These are phyloP conservation scores for Sebastes goodei DNA, from an alignment of 2,797 vertebrate genomes.

Conservation along the genomic window DNA sequence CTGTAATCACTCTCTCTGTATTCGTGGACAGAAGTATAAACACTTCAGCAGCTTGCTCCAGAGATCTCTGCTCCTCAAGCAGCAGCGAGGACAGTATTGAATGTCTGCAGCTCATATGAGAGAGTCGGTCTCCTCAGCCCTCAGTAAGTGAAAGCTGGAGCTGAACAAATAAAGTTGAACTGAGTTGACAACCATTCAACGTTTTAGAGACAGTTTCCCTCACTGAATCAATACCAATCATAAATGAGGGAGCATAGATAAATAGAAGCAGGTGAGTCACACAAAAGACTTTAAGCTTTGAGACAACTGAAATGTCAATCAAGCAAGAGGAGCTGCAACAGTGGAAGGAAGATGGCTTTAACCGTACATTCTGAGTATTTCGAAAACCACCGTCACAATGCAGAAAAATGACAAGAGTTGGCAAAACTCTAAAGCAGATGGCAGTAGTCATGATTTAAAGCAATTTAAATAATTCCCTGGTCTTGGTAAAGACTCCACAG, in stretches of 20 bases:
- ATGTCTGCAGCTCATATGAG: background rate
- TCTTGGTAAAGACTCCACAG: constrained; percentile 13
- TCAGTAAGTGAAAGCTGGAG: background rate
- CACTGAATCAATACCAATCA: background rate
- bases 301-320: background rate
- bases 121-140: background rate
- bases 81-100: background rate
- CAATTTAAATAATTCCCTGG: constrained; percentile 9
- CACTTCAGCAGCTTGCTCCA: constrained; percentile 28
- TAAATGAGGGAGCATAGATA: background rate
- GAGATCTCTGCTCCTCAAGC: constrained; percentile 9
- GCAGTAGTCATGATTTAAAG: constrained; percentile 17
- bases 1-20: constrained; percentile 25
- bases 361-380: background rate
- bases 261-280: constrained; percentile 14
- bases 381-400: background rate
- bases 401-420: background rate
- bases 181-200: constrained; percentile 1
- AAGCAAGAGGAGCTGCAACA: background rate
- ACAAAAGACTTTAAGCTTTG: background rate
- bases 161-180: constrained; percentile 10
- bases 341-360: background rate
- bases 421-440: background rate
- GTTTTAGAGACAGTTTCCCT: background rate
- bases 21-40: constrained; percentile 42